phyloP scores from a whole-genome alignment of 2,797 vertebrate species.

The Cottoperca gobio region DNA sequence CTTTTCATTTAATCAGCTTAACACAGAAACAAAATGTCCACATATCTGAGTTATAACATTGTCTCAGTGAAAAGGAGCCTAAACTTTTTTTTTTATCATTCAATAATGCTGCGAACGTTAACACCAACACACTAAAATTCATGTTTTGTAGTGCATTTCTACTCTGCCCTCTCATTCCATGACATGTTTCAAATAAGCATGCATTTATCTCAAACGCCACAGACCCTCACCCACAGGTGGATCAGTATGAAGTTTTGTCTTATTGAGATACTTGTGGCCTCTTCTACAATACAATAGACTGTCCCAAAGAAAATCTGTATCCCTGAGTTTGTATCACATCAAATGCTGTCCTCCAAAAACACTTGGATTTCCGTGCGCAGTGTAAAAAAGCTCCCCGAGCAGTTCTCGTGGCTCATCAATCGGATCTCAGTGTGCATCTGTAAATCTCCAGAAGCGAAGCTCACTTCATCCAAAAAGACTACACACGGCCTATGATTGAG shows the following conservation, averaged over 20 bases:
- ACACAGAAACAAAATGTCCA: background rate
- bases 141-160: background rate
- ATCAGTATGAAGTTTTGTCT: background rate
- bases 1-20: background rate
- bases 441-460: background rate
- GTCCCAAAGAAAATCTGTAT: conserved; percentile 6
- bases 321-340: conserved; percentile 2
- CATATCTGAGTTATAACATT: background rate
- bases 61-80: background rate
- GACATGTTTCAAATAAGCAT: background rate
- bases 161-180: background rate
- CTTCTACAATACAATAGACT: background rate
- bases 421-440: conserved; percentile 20
- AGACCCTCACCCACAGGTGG: background rate
- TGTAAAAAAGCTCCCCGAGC: conserved; percentile 9
- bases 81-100: background rate
- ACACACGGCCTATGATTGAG: conserved; percentile 22
- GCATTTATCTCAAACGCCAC: background rate
- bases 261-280: conserved; percentile 4
- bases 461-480: conserved; percentile 20
- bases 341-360: conserved; percentile 16
- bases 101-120: background rate
- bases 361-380: conserved; percentile 22
- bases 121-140: background rate
- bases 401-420: conserved; percentile 27